Base-by-base conservation (phyloP, 2,888 invertebrate species). In the Hydrotaea cyrtoneurina region DNA sequence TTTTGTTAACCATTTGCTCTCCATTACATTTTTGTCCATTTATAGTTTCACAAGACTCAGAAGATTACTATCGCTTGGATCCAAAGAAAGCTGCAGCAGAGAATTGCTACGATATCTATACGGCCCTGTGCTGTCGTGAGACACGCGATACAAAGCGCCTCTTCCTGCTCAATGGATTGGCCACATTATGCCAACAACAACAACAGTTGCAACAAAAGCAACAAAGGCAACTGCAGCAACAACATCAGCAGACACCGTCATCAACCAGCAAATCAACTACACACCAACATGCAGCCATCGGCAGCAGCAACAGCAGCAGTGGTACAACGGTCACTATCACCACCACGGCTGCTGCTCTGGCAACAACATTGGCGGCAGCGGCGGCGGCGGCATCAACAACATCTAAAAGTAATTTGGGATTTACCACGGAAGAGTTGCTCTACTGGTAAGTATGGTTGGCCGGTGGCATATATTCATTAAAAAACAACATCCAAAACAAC, bases 91-190 rank as follows among this genome's bases (percentile, higher is more conserved):
- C 94, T 89, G 93, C 94, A 43, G 93, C 94, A 89, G 94, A 94
- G 90, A 95, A 94, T 93, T 94, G 95, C 84, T 94, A 93, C 88
- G 94, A 95, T 89, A 94, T 95, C 82, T 93, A 95, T 88, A 93
- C 93, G 88, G 94, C 94, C 87, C 92, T 95, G 82, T 95, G 95
- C 90, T 86, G 89, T 81, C 90, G 89, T 80, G 90, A 91, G 83
- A 94, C 95, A 83, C 94, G 95, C 83, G 97, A 97, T 92, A 95
- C 94, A 86, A 96, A 95, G 91, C 96, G 96, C 91, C 93, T 98
- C 88, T 96, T 96, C 87, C 96, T 97, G 92, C 94, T 98, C 89
- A 98, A 98, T 94, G 96, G 95, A 85, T 95, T 98, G 93, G 97
- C 97, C 79, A 96, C 97, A 90, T 94, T 98, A 87, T 91, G 92